These are phyloP conservation scores for Metalampra italica DNA, from an alignment of 2,888 invertebrate species.

Conservation along the genomic window DNA sequence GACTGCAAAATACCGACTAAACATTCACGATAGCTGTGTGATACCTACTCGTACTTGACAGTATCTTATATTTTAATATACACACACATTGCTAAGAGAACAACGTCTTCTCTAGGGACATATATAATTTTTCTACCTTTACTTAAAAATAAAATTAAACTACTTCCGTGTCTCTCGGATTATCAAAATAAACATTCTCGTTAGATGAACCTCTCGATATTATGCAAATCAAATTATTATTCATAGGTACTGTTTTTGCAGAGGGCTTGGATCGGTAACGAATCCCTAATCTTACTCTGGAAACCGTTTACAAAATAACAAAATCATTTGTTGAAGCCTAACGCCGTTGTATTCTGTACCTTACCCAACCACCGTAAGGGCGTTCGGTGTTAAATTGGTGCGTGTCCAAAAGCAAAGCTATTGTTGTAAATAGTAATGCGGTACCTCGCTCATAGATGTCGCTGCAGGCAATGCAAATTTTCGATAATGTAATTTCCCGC, in stretches of 20 bases:
- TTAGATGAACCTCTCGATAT: conserved; percentile 60
- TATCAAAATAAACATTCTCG: conserved; percentile 68
- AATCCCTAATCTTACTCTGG: conserved; percentile 61
- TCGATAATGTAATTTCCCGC: conserved; percentile 65
- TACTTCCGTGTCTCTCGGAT: conserved; percentile 32
- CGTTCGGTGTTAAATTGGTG: not conserved
- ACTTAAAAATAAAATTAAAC: conserved; percentile 23
- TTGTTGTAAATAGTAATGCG: conserved; percentile 36
- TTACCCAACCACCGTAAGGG: conserved; percentile 16
- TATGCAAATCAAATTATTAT: conserved; percentile 76
- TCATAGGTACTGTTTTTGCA: conserved; percentile 70
- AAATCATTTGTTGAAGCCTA: conserved; percentile 19
- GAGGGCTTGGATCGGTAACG: conserved; percentile 58
- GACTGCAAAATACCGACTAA: too few species aligned
- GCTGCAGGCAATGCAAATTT: conserved; percentile 72
- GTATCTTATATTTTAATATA: too few species aligned
- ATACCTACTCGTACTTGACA: too few species aligned
- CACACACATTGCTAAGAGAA: too few species aligned
- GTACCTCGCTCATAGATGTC: conserved; percentile 61
- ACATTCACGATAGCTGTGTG: too few species aligned
- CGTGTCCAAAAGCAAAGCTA: conserved; percentile 9
- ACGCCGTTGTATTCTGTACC: conserved; percentile 25
- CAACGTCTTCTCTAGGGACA: too few species aligned
- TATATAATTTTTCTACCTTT: too few species aligned
- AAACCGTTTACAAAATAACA: conserved; percentile 38